phyloP scores from a whole-genome alignment of 2,888 invertebrate species.

The Fissipunctia ypsillon region DNA sequence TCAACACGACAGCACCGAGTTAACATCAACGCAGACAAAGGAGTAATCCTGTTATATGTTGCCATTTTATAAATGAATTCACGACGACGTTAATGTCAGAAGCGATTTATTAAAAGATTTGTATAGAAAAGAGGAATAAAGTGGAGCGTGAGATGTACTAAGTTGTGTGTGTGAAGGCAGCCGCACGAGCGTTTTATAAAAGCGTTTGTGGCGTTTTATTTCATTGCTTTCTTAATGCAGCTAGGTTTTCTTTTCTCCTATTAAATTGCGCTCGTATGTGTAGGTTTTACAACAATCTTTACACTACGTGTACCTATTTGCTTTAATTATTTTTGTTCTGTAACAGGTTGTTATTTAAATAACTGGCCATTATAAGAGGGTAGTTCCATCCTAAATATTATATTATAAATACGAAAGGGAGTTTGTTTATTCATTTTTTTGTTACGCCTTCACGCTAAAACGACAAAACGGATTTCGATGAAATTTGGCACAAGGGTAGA shows the following conservation, averaged over 20 bases:
- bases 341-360: too few species aligned
- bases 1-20: slow-evolving; percentile 21
- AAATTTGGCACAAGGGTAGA: too few species aligned
- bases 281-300: too few species aligned
- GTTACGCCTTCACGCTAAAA: too few species aligned
- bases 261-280: neutral
- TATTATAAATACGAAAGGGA: too few species aligned
- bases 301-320: neutral
- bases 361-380: too few species aligned
- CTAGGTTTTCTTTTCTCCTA: neutral
- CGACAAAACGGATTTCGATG: too few species aligned
- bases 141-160: slow-evolving; percentile 15
- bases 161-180: neutral
- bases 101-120: slow-evolving; percentile 29
- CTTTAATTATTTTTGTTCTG: neutral
- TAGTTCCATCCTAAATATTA: too few species aligned
- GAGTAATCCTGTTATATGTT: slow-evolving; percentile 50
- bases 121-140: slow-evolving; percentile 14
- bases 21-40: slow-evolving; percentile 35
- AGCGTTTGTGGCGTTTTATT: neutral
- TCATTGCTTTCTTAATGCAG: neutral
- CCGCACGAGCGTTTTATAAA: slow-evolving; percentile 12
- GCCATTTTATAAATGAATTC: slow-evolving; percentile 56
- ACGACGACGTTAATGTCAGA: slow-evolving; percentile 20
- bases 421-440: too few species aligned